Percentiles rank a stretch among this genome's conserved stretches.
Evolutionary conservation across 2,888 invertebrate genomes (phyloP).

Genomic region (Drosophila kambysellisi): DNA sequence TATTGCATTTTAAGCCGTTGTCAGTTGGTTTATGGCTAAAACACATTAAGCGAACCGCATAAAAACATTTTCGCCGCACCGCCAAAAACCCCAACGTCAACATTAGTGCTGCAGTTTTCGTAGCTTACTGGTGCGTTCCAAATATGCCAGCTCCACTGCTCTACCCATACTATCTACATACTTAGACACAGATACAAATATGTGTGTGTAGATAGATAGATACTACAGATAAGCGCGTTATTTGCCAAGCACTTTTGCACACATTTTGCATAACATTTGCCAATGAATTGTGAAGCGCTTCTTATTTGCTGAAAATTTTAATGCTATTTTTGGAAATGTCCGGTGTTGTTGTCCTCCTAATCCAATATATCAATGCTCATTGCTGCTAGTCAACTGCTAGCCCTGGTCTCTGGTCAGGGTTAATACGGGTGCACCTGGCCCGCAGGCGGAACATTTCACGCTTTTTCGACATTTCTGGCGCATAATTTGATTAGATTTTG

Average conservation of each 20-base stretch:
- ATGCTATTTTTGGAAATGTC: constrained; percentile 55
- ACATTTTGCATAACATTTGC: constrained; percentile 78
- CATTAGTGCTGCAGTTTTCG: constrained; percentile 2
- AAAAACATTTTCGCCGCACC: constrained; percentile 72
- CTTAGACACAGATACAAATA: constrained; percentile 26
- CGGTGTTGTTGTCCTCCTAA: constrained; percentile 14
- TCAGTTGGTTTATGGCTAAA: constrained; percentile 76
- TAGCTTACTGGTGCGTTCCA: constrained; percentile 51
- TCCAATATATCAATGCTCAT: constrained; percentile 6
- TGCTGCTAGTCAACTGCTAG: constrained; percentile 1
- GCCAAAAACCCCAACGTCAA: constrained; percentile 24
- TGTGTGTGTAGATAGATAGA: constrained; percentile 10
- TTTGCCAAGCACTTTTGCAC: constrained; percentile 76
- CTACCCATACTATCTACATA: constrained; percentile 1
- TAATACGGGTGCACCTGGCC: constrained; percentile 52
- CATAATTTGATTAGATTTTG: constrained; percentile 78
- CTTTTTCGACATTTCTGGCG: constrained; percentile 77
- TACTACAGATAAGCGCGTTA: constrained; percentile 35
- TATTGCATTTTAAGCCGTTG: constrained; percentile 53
- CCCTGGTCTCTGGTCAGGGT: constrained; percentile 33
- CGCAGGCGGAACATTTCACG: constrained; percentile 72
- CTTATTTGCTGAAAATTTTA: constrained; percentile 75
- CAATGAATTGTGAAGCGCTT: constrained; percentile 66
- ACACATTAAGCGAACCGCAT: constrained; percentile 80
- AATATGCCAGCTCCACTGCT: constrained; percentile 46